Base-by-base conservation (phyloP, 2,113 vertebrate genomes). In the Solea solea region DNA sequence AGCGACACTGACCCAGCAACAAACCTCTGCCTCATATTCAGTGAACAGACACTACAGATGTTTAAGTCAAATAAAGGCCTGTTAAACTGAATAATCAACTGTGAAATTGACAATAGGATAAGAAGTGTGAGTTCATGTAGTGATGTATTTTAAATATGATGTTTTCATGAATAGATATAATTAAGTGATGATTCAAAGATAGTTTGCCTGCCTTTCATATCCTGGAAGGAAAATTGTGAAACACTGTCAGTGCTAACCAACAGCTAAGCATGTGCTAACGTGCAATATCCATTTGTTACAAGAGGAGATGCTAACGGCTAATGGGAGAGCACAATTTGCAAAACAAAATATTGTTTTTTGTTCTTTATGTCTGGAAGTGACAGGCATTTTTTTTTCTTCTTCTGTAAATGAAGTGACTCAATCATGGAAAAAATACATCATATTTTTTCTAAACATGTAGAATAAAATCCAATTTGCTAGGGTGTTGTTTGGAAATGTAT, bases 11-110 rank as follows among this genome's bases (percentile, higher is more conserved):
- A 86, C 70, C 74, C 83, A 86, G 85, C 76, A 89, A 83, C 84
- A 83, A 88, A 85, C 69, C 49, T 84, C 83, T 86, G 85, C 78
- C 83, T 90, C 83, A 76, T 78, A 67, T 80, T 76, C 78, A 85
- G 60, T 73, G 39, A 81, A 74, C 25, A 78, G 62, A 82, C 65
- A 51, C 65, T 69, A 56, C 69, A 70, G 49, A 45, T 45, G 34
- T 54, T 60, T 7, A 69, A 54, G 42, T 61, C 40, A 62, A 67
- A 68, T 52, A 11, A 69, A 51, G 72, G 39, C 62, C 67, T 69
- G 58, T 66, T 25, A 75, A 68, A 81, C 25, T 64, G 50, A 76
- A 79, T 16, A 61, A 81, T 66, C 71, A 69, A 65, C 76, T 80
- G 76, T 88, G 69, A 86, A 78, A 69, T 34, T 56, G 57, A 71